Base-by-base conservation (phyloP, 53 echinoderm and acorn worm genomes). In the Temnopleurus reevesii region DNA sequence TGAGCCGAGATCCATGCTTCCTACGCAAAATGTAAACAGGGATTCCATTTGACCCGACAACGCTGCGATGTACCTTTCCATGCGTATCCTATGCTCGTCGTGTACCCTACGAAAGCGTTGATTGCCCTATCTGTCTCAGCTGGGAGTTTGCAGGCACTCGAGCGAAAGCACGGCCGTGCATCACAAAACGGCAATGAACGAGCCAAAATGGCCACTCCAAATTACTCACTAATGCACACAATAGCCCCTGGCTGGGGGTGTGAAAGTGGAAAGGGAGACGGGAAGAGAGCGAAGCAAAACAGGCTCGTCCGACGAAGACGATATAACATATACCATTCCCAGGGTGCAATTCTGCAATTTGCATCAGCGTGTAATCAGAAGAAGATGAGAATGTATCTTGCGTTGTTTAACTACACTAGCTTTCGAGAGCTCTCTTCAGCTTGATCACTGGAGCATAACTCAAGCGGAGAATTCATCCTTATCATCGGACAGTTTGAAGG, bases 121-220 rank as follows among this genome's bases (percentile, higher is more conserved):
- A 63, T 63, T 63, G 34, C 63, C 33, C 63, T 63, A 63, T 18
- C 63, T 63, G 63, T 34, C 33, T 63, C 13, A 33, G 63, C 13
- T 31, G 17, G 63, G 5, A 33, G 8, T 30, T 33, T 33, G 34
- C 34, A 28, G 59, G 63, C 63, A 34, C 12, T 63, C 63, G 34
- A 17, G 63, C 63, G 33, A 31, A 63, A 33, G 63, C 33, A 63
- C 34, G 33, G 18, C 34, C 63, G 34, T 63, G 63, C 63, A 63
- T 63, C 33, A 18, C 63, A 63, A 59, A 63, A 63, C 63, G 63
- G 31, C 63, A 12, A 63, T 63, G 26, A 77, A 45, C 45, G 77
- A 77, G 77, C 43, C 77, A 77, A 77, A 77, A 77, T 77, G 77
- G 43, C 77, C 77, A 77, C 77, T 77, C 43, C 43, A 77, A 45